phyloP scores from a whole-genome alignment of 2,888 invertebrate species.

The Dryocosmus kuriphilus region DNA sequence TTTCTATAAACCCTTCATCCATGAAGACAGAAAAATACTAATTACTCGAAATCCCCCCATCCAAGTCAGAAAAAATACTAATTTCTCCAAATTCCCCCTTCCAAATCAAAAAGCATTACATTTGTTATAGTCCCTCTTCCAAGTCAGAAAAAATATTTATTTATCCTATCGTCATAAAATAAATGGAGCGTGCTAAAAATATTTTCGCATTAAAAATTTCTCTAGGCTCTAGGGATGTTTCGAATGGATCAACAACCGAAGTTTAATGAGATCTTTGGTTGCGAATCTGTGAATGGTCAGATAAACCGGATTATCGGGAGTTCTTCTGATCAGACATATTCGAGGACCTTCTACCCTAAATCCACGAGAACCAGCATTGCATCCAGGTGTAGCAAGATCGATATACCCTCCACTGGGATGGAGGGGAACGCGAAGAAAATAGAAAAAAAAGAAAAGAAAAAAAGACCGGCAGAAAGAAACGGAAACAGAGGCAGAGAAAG shows the following conservation, averaged over 20 bases:
- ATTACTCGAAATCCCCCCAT: too few relatives aligned
- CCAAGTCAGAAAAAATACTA: too few relatives aligned
- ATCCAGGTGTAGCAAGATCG: slow-evolving; percentile 60
- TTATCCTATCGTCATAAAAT: too few relatives aligned
- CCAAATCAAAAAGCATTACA: too few relatives aligned
- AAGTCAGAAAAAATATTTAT: too few relatives aligned
- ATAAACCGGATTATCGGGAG: slow-evolving; percentile 55
- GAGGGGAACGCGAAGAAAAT: slow-evolving; percentile 27
- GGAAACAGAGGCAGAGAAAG: slow-evolving; percentile 8
- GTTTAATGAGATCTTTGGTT: slow-evolving; percentile 28
- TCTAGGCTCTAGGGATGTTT: neutral
- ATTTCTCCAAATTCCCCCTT: too few relatives aligned
- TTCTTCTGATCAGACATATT: slow-evolving; percentile 58
- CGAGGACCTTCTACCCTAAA: slow-evolving; percentile 59
- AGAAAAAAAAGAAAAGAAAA: slow-evolving; percentile 4
- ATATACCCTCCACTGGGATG: slow-evolving; percentile 55
- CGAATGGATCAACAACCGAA: neutral
- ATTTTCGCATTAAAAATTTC: too few relatives aligned
- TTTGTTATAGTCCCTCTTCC: too few relatives aligned
- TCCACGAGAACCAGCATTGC: slow-evolving; percentile 58
- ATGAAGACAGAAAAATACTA: too few relatives aligned
- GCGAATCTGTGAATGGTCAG: neutral
- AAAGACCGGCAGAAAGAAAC: slow-evolving; percentile 21
- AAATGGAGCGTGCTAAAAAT: too few relatives aligned
- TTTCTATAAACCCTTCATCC: too few relatives aligned